Evolutionary conservation across 2,888 invertebrate species (phyloP).

Genomic region (Morpho helenor): DNA sequence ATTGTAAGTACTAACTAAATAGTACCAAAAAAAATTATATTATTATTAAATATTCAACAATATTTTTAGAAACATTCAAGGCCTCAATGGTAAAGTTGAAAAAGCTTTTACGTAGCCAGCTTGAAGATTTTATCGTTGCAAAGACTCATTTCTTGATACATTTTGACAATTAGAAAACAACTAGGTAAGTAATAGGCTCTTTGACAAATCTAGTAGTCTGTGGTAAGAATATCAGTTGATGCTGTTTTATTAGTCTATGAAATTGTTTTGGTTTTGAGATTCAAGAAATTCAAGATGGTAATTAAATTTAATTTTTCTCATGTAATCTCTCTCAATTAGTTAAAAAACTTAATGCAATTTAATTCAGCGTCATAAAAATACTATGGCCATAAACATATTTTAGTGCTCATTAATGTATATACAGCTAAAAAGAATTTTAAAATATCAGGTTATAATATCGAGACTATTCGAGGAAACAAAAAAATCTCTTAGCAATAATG

Average conservation of each 20-base stretch:
- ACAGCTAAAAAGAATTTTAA: conserved; percentile 1
- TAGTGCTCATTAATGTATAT: conserved; percentile 7
- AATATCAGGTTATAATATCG: conserved; percentile 16
- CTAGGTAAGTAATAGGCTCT: too few relatives aligned
- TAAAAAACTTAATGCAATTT: background rate
- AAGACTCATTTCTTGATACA: too few relatives aligned
- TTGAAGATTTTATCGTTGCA: too few relatives aligned
- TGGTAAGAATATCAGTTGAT: too few relatives aligned
- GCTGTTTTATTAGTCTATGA: conserved; percentile 10
- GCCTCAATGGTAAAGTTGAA: too few relatives aligned
- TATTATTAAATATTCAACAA: too few relatives aligned
- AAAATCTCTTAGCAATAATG: background rate
- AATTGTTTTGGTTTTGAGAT: conserved; percentile 38
- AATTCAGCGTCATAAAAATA: conserved; percentile 26
- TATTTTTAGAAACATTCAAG: too few relatives aligned
- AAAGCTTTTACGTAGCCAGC: too few relatives aligned
- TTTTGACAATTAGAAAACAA: too few relatives aligned
- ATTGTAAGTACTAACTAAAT: too few relatives aligned
- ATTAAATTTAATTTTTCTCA: conserved; percentile 47
- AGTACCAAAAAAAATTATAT: too few relatives aligned
- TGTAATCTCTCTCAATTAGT: conserved; percentile 40
- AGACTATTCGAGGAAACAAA: conserved; percentile 2
- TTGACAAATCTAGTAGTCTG: too few relatives aligned
- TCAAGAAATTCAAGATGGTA: conserved; percentile 59
- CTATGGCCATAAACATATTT: conserved; percentile 40